Conservation (phyloP, 92 coral and sea anemone species). For the Palythoa heliodiscus region DNA sequence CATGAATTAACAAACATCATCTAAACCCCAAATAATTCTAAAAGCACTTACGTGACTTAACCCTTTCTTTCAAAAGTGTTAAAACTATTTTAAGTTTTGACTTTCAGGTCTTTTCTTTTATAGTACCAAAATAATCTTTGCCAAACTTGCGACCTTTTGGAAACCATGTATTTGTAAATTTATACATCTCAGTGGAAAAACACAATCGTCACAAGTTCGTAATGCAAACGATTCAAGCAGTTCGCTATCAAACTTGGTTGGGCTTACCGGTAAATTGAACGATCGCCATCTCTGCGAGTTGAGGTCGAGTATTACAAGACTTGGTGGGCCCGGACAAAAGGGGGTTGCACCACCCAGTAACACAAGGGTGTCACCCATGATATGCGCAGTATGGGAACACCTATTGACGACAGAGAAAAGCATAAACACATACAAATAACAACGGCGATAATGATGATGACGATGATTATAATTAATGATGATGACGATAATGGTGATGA, state of each 20-base stretch:
- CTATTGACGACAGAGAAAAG: slow-evolving; percentile 43
- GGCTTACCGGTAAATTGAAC: slow-evolving; percentile 71
- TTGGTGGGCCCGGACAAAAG: slow-evolving; percentile 58
- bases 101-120: no score
- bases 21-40: no score
- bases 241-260: background rate
- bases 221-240: background rate
- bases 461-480: background rate
- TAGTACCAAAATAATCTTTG: no score
- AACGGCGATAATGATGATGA: background rate
- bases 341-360: slow-evolving; percentile 80
- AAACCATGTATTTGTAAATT: no score
- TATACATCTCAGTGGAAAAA: no score
- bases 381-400: slow-evolving; percentile 80
- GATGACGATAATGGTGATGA: background rate
- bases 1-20: no score
- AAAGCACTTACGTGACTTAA: no score
- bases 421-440: no score
- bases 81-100: no score
- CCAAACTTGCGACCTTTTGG: no score
- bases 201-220: no score
- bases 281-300: slow-evolving; percentile 63
- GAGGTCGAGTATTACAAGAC: slow-evolving; percentile 55
- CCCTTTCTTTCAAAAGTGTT: no score
- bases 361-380: slow-evolving; percentile 63